These are phyloP conservation scores for Chromoteleia sp. DNA, from an alignment of 2,888 invertebrate genomes.

Conservation along the genomic window DNA sequence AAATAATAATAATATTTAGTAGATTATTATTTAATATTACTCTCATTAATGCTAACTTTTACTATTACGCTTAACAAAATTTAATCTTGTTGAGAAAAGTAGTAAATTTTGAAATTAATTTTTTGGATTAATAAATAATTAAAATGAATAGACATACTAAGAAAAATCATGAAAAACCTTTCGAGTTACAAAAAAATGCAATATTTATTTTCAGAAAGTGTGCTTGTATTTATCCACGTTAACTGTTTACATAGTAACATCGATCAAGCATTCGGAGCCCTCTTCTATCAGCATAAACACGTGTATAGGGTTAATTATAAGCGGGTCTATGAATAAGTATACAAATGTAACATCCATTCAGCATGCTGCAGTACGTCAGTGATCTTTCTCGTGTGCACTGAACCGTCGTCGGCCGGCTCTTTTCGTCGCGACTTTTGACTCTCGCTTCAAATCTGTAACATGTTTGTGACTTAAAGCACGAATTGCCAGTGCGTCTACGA, in stretches of 20 bases:
- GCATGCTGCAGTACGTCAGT: slow-evolving; percentile 69
- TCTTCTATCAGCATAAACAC: slow-evolving; percentile 64
- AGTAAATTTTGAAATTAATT: no score
- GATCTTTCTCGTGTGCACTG: slow-evolving; percentile 69
- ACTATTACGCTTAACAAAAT: no score
- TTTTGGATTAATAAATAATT: no score
- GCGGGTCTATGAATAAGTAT: slow-evolving; percentile 66
- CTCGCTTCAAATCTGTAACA: slow-evolving; percentile 47
- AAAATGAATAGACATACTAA: no score
- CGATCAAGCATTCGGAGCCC: slow-evolving; percentile 64
- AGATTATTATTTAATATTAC: no score
- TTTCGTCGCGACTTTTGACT: slow-evolving; percentile 50
- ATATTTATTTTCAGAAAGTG: slow-evolving; percentile 9
- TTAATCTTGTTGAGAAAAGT: no score
- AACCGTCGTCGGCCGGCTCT: slow-evolving; percentile 49
- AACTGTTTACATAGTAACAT: slow-evolving; percentile 68
- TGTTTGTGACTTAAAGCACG: slow-evolving; percentile 61
- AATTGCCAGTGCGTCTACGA: slow-evolving; percentile 25
- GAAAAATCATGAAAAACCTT: no score
- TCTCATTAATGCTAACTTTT: no score
- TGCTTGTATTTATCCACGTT: slow-evolving; percentile 12
- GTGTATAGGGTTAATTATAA: slow-evolving; percentile 69
- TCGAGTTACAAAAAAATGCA: neutral
- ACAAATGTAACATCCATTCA: slow-evolving; percentile 69
- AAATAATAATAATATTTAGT: no score